Base-by-base conservation (phyloP, 2,888 invertebrate species). In the Unio delphinus region DNA sequence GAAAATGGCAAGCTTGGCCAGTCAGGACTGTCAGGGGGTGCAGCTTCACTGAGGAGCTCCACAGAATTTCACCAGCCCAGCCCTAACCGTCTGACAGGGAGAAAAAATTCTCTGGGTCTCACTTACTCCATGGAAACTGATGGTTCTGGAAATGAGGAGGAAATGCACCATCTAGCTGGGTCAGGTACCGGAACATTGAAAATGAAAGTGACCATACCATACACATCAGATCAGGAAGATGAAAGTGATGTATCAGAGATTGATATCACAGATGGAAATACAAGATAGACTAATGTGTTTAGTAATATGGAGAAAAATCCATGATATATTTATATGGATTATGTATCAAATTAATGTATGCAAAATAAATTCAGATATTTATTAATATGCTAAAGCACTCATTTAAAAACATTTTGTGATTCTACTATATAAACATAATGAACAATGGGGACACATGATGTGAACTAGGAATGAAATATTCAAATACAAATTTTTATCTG, bases 131-230 rank as follows among this genome's bases (percentile, higher is more conserved):
- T 81, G 56, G 83, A 83, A 45, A 79, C 76, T 0, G 75, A 81
- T 4, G 68, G 69, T 11, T 76, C 79, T n/a, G 65, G 76, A 61
- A 72, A 70, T 55, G 75, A 79, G 70, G 71, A 78, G 61, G 79
- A 81, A 68, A 73, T 78, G 7, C 73, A 75, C 62, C 63, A 75
- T 15, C 68, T 79, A 34, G 80, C 76, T 28, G 74, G 67, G 17
- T 58, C 55, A 15, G 78, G 77, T 0, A 67, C 78, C 1, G 77
- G 80, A 23, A 81, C 76, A 15, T 63, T 81, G 17, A 75, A 78
- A 62, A 81, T 86, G 81, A 83, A 83, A n/a, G 82, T 85, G 30
- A 85, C 82, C 18, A 76, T 86, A 18, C 86, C 87, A n/a, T 79
- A 83, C 23, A 78, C 77, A 7, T 78, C 69, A 34, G 74, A 65